A percentile compares a stretch with the other conserved stretches of the same genome.
These are phyloP conservation scores for Orbicella faveolata DNA, from an alignment of 64 coral and sea anemone species.

Conservation along the genomic window DNA sequence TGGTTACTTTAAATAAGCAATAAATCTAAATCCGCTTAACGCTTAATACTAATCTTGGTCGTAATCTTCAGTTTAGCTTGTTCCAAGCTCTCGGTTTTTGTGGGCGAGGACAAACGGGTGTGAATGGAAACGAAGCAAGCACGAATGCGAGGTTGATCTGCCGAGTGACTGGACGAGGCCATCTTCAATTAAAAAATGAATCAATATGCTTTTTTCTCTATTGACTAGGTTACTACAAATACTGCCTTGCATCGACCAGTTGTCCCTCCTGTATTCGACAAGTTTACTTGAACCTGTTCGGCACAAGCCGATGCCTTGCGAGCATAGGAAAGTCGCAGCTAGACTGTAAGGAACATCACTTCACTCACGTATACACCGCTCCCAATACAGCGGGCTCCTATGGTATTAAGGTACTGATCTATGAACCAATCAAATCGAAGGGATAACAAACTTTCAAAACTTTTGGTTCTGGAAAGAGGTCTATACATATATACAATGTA, in stretches of 20 bases:
- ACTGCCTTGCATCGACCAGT: not conserved
- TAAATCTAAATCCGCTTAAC: too few relatives aligned
- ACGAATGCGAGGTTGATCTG: too few relatives aligned
- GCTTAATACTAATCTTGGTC: not conserved
- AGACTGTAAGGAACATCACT: not conserved
- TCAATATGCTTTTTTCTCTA: not conserved
- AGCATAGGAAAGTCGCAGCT: not conserved
- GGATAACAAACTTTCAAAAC: not conserved
- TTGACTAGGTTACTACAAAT: slow-evolving; percentile 15
- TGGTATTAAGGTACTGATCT: slow-evolving; percentile 9
- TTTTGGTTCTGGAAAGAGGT: too few relatives aligned
- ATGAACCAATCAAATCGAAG: not conserved
- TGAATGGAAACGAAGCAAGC: too few relatives aligned
- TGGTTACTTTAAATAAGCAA: too few relatives aligned
- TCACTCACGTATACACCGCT: not conserved
- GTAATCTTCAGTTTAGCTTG: not conserved
- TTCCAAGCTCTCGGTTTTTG: too few relatives aligned
- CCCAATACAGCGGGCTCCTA: not conserved
- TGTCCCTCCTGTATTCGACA: slow-evolving; percentile 1
- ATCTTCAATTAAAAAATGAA: too few relatives aligned
- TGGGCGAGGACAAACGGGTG: too few relatives aligned
- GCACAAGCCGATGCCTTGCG: not conserved
- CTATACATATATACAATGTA: too few relatives aligned
- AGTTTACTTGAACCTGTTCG: slow-evolving; percentile 22
- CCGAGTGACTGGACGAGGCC: too few relatives aligned